Percentiles rank a stretch among this genome's conserved stretches.
These are phyloP conservation scores for Squalus acanthias DNA, from an alignment of 2,797 vertebrate species.

Conservation along the genomic window DNA sequence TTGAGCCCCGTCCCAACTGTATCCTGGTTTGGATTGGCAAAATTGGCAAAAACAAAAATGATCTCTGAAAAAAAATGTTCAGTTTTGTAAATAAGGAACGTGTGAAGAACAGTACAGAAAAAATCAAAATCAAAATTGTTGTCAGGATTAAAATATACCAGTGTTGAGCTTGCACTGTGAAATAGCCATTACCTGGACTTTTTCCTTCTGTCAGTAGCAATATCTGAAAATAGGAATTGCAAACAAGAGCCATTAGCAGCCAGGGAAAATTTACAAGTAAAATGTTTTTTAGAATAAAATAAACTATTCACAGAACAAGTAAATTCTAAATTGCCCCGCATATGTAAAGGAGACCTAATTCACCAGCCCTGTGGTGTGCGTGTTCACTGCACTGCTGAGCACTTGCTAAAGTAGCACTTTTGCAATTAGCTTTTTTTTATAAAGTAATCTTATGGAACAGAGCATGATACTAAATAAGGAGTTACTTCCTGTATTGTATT, in stretches of 20 bases:
- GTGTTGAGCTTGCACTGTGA: neutral
- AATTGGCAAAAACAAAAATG: neutral
- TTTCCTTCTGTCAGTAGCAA: neutral
- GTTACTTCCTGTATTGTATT: neutral
- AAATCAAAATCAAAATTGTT: neutral
- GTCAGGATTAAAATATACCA: neutral
- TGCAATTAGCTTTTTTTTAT: neutral
- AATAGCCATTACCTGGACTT: neutral
- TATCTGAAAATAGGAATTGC: neutral
- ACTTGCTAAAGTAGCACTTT: neutral
- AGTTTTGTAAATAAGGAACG: neutral
- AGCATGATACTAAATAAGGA: neutral
- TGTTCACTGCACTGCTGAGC: neutral
- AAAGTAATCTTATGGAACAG: neutral
- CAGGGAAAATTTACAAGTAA: neutral
- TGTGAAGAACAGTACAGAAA: neutral
- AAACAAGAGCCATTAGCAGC: neutral
- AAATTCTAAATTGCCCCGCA: neutral
- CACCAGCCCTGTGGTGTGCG: neutral
- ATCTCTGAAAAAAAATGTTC: neutral
- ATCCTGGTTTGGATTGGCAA: neutral
- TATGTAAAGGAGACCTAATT: neutral
- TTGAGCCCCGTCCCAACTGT: neutral
- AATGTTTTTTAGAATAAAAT: neutral
- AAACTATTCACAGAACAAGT: neutral